Percentiles rank a stretch among this genome's conserved stretches.
Evolutionary conservation across 92 coral and sea anemone genomes (phyloP).

Genomic region (Phenganax stokvisi): DNA sequence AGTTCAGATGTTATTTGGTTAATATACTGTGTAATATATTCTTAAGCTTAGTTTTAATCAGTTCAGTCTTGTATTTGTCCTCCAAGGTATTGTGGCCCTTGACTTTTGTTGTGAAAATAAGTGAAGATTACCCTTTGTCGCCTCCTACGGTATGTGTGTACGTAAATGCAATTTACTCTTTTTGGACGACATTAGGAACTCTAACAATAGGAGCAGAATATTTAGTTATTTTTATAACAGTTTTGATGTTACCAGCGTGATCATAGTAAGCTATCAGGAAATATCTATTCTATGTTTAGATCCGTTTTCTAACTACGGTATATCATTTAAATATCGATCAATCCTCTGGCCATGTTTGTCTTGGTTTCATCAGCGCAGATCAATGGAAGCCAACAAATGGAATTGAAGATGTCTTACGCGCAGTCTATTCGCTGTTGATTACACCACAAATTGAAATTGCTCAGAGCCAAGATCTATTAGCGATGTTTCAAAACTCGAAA

Average conservation of each 20-base stretch:
- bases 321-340: conserved; percentile 69
- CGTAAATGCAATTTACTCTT: neutral
- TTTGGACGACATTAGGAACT: too few species aligned
- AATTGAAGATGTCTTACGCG: conserved; percentile 62
- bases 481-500: conserved; percentile 33
- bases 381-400: conserved; percentile 74
- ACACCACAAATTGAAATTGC: conserved; percentile 62
- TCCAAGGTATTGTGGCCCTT: neutral
- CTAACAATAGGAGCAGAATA: too few species aligned
- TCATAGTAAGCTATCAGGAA: neutral
- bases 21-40: neutral
- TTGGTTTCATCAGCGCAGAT: conserved; percentile 55
- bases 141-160: conserved; percentile 74
- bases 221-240: too few species aligned
- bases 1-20: neutral
- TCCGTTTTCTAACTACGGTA: conserved; percentile 61
- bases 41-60: neutral
- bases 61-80: neutral
- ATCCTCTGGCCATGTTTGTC: conserved; percentile 71
- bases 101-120: conserved; percentile 15
- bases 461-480: conserved; percentile 49
- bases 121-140: conserved; percentile 62
- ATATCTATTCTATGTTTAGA: conserved; percentile 24
- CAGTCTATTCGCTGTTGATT: conserved; percentile 60
- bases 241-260: neutral